These are phyloP conservation scores for Erebia epiphron DNA, from an alignment of 2,888 invertebrate genomes.

Conservation along the genomic window DNA sequence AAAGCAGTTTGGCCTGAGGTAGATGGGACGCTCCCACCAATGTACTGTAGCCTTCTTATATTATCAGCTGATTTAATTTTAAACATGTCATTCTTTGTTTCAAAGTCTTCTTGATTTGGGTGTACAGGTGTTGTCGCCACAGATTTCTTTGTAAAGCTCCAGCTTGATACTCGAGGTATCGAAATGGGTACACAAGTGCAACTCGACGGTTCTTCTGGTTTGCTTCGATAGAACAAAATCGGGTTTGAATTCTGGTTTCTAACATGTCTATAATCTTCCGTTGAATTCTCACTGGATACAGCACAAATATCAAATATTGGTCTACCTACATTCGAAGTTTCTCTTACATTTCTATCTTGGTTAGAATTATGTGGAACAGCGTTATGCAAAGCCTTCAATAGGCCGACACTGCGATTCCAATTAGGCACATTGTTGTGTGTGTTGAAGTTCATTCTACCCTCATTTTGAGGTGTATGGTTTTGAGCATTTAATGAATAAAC, in stretches of 20 bases:
- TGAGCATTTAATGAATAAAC: constrained; percentile 5
- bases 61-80: constrained; percentile 33
- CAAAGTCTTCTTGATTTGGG: background rate
- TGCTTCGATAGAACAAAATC: constrained; percentile 8
- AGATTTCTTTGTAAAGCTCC: constrained; percentile 30
- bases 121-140: constrained; percentile 1
- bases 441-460: constrained; percentile 7
- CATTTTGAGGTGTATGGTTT: constrained; percentile 12
- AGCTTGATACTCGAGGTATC: constrained; percentile 28
- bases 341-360: constrained; percentile 5
- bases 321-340: constrained; percentile 7
- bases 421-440: constrained; percentile 15
- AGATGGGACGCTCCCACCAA: constrained; percentile 1
- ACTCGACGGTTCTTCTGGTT: constrained; percentile 16
- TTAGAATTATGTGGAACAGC: constrained; percentile 20
- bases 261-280: background rate
- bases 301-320: constrained; percentile 14
- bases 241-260: constrained; percentile 5
- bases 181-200: constrained; percentile 22
- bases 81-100: constrained; percentile 12
- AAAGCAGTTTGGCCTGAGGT: constrained; percentile 1
- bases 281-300: background rate
- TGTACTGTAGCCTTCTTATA: constrained; percentile 24
- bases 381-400: constrained; percentile 16
- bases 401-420: constrained; percentile 19